phyloP scores from a whole-genome alignment of 2,113 vertebrate genomes.

The Corvus moneduloides region DNA sequence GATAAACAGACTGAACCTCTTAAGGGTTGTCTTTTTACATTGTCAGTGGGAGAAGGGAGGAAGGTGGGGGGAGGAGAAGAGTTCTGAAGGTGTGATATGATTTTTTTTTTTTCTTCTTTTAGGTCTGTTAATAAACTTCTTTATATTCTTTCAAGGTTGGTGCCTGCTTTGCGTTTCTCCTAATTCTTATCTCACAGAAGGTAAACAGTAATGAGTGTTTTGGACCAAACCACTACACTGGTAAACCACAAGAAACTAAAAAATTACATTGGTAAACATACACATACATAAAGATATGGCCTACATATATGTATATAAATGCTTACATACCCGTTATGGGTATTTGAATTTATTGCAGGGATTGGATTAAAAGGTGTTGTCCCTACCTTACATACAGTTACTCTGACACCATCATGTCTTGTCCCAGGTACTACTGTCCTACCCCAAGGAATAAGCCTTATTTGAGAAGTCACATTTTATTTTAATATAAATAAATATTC shows the following conservation, averaged over 20 bases:
- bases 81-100: too few relatives aligned
- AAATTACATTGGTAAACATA: not conserved
- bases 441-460: not conserved
- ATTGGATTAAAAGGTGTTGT: not conserved
- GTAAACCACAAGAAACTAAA: not conserved
- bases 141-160: too few relatives aligned
- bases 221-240: too few relatives aligned
- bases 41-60: too few relatives aligned
- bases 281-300: not conserved
- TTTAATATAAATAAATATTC: not conserved
- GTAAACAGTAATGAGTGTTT: too few relatives aligned
- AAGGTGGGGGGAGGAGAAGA: too few relatives aligned
- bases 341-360: not conserved
- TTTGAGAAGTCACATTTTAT: not conserved
- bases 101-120: too few relatives aligned
- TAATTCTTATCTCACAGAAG: too few relatives aligned
- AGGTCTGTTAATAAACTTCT: too few relatives aligned
- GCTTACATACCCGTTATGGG: fast-evolving
- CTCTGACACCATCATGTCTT: not conserved
- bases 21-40: too few relatives aligned
- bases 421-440: not conserved
- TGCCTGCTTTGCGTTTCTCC: too few relatives aligned
- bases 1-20: too few relatives aligned
- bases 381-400: not conserved
- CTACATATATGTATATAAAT: not conserved